Evolutionary conservation across 2,113 vertebrate genomes (phyloP).

Genomic region (Pantherophis guttatus): DNA sequence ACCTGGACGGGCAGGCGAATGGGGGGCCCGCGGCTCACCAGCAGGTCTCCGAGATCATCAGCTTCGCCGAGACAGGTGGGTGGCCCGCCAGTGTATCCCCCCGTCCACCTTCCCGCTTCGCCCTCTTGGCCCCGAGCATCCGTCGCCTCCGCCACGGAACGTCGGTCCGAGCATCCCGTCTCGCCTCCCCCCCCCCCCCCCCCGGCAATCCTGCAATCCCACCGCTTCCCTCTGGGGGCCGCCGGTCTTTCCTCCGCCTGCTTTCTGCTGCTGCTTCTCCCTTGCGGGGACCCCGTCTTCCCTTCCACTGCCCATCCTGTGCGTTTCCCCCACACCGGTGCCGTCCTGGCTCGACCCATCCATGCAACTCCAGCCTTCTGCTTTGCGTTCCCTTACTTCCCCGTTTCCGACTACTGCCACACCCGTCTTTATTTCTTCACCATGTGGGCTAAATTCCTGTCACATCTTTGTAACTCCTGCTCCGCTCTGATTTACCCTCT

Average conservation of each 20-base stretch:
- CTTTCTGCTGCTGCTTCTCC: neutral
- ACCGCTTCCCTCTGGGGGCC: neutral
- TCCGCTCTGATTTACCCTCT: neutral
- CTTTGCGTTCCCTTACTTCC: neutral
- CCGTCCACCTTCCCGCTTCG: neutral
- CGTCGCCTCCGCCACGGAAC: neutral
- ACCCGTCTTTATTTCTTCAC: neutral
- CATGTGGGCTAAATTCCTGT: neutral
- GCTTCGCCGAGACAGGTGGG: conserved; percentile 95
- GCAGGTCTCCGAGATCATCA: conserved; percentile 91
- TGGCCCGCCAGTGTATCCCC: neutral
- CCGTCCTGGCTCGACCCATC: neutral
- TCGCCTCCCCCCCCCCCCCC: neutral
- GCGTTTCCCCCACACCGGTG: neutral
- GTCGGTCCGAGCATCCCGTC: neutral
- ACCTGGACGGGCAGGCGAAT: conserved; percentile 87
- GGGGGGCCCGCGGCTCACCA: conserved; percentile 81
- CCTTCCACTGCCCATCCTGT: neutral
- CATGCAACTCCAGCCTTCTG: neutral
- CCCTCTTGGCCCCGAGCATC: neutral
- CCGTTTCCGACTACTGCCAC: neutral
- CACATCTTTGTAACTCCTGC: neutral
- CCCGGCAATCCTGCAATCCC: neutral
- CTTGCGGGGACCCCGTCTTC: neutral
- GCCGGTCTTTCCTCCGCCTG: neutral